A percentile compares a stretch with the other conserved stretches of the same genome.
Evolutionary conservation across 2,797 vertebrate species (phyloP).

Genomic region (Hoplostethus atlanticus): DNA sequence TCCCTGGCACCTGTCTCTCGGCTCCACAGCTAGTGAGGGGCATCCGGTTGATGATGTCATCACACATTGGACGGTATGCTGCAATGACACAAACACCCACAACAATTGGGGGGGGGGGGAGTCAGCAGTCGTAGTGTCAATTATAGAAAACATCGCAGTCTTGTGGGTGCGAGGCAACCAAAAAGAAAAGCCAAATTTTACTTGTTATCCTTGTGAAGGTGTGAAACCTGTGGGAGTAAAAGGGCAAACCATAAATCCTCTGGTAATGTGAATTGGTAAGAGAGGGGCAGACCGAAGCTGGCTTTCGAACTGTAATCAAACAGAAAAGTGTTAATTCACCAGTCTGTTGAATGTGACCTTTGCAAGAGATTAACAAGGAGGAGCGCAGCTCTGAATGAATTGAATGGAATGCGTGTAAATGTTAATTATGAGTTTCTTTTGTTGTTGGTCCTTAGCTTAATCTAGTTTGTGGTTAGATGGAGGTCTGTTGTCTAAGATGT

Average conservation of each 20-base stretch:
- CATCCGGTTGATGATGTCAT: constrained; percentile 7
- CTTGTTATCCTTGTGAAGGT: neutral
- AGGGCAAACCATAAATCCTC: constrained; percentile 6
- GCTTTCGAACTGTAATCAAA: constrained; percentile 5
- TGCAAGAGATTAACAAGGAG: constrained; percentile 41
- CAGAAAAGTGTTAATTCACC: constrained; percentile 31
- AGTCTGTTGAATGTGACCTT: constrained; percentile 59
- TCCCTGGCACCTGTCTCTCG: constrained; percentile 50
- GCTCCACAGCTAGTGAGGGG: constrained; percentile 34
- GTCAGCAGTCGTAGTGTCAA: neutral
- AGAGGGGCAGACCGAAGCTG: neutral
- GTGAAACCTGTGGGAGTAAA: constrained; percentile 1
- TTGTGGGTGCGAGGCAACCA: neutral
- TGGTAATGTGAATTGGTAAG: neutral
- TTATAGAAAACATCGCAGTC: neutral
- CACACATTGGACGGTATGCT: neutral
- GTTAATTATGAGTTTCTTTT: neutral
- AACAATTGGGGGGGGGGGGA: neutral
- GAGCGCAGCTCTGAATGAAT: constrained; percentile 43
- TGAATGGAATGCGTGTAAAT: constrained; percentile 45
- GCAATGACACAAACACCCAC: constrained; percentile 5
- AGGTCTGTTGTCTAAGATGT: constrained; percentile 22
- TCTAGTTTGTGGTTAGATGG: constrained; percentile 16
- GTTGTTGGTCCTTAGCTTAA: constrained; percentile 27
- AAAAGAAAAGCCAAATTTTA: neutral